Percentiles rank a stretch among this genome's conserved stretches.
phyloP scores from a whole-genome alignment of 2,888 invertebrate genomes.

The Emmelina monodactyla region DNA sequence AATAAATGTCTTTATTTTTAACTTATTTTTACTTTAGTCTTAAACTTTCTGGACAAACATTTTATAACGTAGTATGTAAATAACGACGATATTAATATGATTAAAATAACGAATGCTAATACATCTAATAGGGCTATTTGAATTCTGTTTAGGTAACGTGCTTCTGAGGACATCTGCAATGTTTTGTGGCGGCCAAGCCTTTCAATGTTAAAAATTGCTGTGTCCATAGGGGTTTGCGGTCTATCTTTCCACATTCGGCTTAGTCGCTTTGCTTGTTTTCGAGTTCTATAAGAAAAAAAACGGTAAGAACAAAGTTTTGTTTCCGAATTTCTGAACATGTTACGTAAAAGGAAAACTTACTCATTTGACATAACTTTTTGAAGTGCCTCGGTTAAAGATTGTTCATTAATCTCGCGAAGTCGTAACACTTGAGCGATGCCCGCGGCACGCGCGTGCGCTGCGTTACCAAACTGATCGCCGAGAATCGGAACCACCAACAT shows the following conservation, averaged over 20 bases:
- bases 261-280: slow-evolving; percentile 21
- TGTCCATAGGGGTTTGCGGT: slow-evolving; percentile 26
- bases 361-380: slow-evolving; percentile 40
- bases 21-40: too few relatives aligned
- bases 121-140: slow-evolving; percentile 23
- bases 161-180: slow-evolving; percentile 23
- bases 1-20: too few relatives aligned
- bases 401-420: slow-evolving; percentile 42
- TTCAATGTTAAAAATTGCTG: slow-evolving; percentile 28
- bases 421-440: slow-evolving; percentile 42
- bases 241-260: slow-evolving; percentile 26
- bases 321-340: too few relatives aligned
- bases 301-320: too few relatives aligned
- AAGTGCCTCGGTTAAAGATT: slow-evolving; percentile 37
- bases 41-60: too few relatives aligned
- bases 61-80: too few relatives aligned
- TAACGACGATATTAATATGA: slow-evolving; percentile 6
- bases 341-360: slow-evolving; percentile 32
- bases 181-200: slow-evolving; percentile 23
- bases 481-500: slow-evolving; percentile 59
- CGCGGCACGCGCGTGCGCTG: slow-evolving; percentile 25
- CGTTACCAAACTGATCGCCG: slow-evolving; percentile 57
- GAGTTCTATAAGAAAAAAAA: too few relatives aligned
- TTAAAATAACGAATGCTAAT: slow-evolving; percentile 14
- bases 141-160: slow-evolving; percentile 17